phyloP scores from a whole-genome alignment of 2,888 invertebrate genomes.

The Notocelia uddmanniana region DNA sequence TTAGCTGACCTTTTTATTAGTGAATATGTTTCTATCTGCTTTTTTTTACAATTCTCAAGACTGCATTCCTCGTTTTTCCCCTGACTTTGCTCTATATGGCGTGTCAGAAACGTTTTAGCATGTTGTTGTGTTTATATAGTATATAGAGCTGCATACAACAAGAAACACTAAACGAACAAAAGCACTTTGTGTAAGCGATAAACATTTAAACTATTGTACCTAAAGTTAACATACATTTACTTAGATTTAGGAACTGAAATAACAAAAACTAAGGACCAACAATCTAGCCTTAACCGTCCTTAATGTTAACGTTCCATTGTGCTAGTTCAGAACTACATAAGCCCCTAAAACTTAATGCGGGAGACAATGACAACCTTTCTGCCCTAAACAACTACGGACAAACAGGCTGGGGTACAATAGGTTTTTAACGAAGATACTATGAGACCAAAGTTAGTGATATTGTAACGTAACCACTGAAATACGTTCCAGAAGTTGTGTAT shows the following conservation, averaged over 20 bases:
- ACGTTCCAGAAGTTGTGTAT: too few relatives aligned
- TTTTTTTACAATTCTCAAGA: too few relatives aligned
- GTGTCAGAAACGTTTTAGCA: too few relatives aligned
- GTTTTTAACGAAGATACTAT: conserved; percentile 42
- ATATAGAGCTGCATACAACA: too few relatives aligned
- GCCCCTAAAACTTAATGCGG: conserved; percentile 40
- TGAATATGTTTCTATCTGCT: too few relatives aligned
- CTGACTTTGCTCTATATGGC: too few relatives aligned
- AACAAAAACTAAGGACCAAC: conserved; percentile 6
- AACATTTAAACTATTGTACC: too few relatives aligned
- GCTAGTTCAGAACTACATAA: conserved; percentile 39
- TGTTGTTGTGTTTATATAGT: too few relatives aligned
- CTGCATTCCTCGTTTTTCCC: too few relatives aligned
- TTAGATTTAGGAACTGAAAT: conserved; percentile 12
- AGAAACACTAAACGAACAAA: too few relatives aligned
- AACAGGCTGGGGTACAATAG: conserved; percentile 35
- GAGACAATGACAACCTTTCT: conserved; percentile 35
- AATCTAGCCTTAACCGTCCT: not conserved
- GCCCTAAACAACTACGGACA: conserved; percentile 38
- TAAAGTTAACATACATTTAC: not conserved
- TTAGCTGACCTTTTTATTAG: too few relatives aligned
- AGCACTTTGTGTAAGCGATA: too few relatives aligned
- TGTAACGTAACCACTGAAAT: not conserved
- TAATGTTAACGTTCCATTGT: conserved; percentile 31
- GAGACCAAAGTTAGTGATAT: conserved; percentile 16